Conservation (phyloP, 2,888 invertebrate genomes). For the Clostera curtula region DNA sequence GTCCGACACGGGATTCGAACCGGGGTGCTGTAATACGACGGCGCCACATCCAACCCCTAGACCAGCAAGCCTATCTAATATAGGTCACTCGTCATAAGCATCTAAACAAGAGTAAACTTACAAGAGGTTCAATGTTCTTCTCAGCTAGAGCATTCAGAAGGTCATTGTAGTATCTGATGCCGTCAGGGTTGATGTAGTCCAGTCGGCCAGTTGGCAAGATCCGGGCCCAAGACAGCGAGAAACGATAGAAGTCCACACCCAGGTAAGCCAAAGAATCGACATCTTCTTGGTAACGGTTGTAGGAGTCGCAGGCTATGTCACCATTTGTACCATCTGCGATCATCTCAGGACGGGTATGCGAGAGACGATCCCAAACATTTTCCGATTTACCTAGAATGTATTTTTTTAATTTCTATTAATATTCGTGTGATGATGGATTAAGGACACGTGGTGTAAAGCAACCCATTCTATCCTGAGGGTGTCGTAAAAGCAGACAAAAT, state of each 20-base stretch:
- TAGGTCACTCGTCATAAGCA: too few relatives aligned
- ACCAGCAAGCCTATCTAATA: too few relatives aligned
- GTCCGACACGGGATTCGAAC: too few relatives aligned
- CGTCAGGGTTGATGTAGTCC: conserved; percentile 73
- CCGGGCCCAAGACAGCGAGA: conserved; percentile 79
- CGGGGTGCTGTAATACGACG: too few relatives aligned
- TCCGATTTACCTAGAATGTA: conserved; percentile 73
- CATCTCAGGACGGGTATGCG: conserved; percentile 72
- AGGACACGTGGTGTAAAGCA: too few relatives aligned
- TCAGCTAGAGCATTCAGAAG: conserved; percentile 77
- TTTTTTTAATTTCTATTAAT: background rate
- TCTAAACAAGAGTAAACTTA: conserved; percentile 42
- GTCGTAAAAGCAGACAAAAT: too few relatives aligned
- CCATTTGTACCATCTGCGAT: conserved; percentile 77
- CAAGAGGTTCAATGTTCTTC: conserved; percentile 77
- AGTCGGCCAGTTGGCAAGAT: conserved; percentile 76
- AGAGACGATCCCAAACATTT: conserved; percentile 77
- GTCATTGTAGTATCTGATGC: conserved; percentile 79
- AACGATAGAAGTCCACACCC: conserved; percentile 73
- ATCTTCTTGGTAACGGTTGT: conserved; percentile 78
- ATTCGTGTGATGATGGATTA: background rate
- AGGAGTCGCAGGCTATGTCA: conserved; percentile 81
- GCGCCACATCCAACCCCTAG: too few relatives aligned
- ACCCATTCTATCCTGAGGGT: too few relatives aligned
- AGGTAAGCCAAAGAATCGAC: conserved; percentile 64